Base-by-base conservation (phyloP, 1,140 invertebrate species). In the Bursaphelenchus mucronatus region DNA sequence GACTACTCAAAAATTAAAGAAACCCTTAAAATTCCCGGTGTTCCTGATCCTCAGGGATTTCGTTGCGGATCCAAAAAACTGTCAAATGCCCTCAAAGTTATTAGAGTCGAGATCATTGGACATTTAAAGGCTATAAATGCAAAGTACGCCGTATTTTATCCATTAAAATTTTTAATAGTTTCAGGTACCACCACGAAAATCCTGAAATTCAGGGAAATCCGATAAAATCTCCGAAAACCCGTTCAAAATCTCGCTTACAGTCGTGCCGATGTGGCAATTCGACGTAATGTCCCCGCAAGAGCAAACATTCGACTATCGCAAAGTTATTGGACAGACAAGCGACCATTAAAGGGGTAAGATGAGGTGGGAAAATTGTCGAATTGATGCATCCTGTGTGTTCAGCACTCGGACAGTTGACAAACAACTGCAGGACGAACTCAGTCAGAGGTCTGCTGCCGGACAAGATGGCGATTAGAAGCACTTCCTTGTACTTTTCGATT, bases 301-400 rank as follows among this genome's bases (percentile, higher is more conserved):
- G 63, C 41, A 78, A 69, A 63, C 76, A 78, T 63, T 80, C 76
- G 11, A 81, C 77, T n/a, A 80, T 75, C 43, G 73, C 75, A 52
- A 76, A 80, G 63, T 82, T 76, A 55, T 81, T 81, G 41, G 73
- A 71, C 30, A 80, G 68, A 47, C 79, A 79, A 7, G 80, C 79
- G 15, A 81, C 49, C 21, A 82, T 75, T 43, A 81, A 56, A 9
- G 80, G 80, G 8, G 80, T 81, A 19, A 81, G 73, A 59, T 81
- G 79, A 13, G 80, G 79, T n/a, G 73, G 63, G 59, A 80, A 80
- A 5, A 63, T 44, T 3, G 54, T 3, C n/a, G 66, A 74, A 13
- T 68, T 52, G 1, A 56, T 41, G 47, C 64, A 71, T 21, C 72
- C 73, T 49, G 43, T 64, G 30, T 59, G 13, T 49, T 74, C 74